Conservation (phyloP, 2,888 invertebrate genomes). For the Oasisia sp. region DNA sequence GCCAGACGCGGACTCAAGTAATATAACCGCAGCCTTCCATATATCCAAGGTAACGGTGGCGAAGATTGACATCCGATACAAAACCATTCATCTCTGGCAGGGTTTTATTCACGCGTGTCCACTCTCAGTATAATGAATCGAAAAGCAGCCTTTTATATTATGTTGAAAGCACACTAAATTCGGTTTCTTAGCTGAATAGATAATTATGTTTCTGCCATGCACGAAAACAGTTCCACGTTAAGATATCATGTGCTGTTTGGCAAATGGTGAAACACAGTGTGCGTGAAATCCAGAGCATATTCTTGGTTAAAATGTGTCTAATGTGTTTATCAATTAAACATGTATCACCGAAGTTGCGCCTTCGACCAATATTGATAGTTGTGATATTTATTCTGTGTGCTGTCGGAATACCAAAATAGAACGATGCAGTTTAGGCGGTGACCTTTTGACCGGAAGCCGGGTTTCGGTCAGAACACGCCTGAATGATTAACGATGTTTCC, state of each 20-base stretch:
- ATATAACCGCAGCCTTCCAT: not conserved
- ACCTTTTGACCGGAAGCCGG: not conserved
- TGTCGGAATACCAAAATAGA: not conserved
- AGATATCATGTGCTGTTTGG: not conserved
- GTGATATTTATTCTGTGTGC: not conserved
- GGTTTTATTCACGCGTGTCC: not conserved
- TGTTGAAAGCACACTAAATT: not conserved
- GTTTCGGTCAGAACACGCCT: not conserved
- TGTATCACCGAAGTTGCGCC: not conserved
- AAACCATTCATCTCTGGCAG: not conserved
- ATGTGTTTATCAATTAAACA: not conserved
- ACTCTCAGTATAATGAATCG: not conserved
- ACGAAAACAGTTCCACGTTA: not conserved
- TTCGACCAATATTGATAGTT: not conserved
- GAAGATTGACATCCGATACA: not conserved
- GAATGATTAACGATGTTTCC: not conserved
- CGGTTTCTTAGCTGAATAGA: not conserved
- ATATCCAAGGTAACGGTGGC: not conserved
- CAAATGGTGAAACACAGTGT: not conserved
- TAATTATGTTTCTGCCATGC: not conserved
- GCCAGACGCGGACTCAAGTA: not conserved
- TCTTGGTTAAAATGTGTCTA: not conserved
- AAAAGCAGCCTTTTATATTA: not conserved
- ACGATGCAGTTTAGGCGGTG: not conserved
- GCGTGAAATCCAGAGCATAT: not conserved